These are phyloP conservation scores for Brachypalpus laphriformis DNA, from an alignment of 2,888 invertebrate genomes.

Conservation along the genomic window DNA sequence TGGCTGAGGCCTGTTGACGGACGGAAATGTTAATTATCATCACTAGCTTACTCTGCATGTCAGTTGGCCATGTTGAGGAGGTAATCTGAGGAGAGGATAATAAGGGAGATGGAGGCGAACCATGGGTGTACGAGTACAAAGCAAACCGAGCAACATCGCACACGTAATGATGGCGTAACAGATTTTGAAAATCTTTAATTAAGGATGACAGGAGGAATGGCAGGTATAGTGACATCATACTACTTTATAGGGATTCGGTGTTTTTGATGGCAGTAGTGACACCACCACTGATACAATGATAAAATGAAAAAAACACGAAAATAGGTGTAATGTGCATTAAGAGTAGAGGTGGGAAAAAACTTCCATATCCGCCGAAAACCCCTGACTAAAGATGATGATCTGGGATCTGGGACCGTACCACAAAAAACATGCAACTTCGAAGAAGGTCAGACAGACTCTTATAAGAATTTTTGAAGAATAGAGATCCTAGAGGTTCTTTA, in stretches of 20 bases:
- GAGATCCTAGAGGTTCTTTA: too few species aligned
- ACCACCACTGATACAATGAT: too few species aligned
- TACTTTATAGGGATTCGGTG: background rate
- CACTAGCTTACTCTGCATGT: conserved; percentile 34
- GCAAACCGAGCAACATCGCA: background rate
- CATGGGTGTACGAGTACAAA: background rate
- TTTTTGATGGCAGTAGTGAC: background rate
- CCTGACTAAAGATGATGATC: too few species aligned
- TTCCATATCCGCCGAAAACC: too few species aligned
- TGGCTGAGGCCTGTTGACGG: conserved; percentile 34
- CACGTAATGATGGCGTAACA: conserved; percentile 7
- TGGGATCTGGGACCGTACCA: too few species aligned
- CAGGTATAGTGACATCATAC: background rate
- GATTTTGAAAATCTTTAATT: conserved; percentile 24
- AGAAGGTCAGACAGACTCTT: too few species aligned
- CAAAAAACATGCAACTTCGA: too few species aligned
- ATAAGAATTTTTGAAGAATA: too few species aligned
- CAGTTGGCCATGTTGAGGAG: conserved; percentile 12
- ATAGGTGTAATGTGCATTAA: too few species aligned
- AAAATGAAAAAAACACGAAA: too few species aligned
- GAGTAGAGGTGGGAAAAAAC: too few species aligned
- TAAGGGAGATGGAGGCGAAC: background rate
- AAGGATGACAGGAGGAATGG: conserved; percentile 14
- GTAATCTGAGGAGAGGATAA: conserved; percentile 38
- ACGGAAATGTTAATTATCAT: conserved; percentile 61